A percentile compares a stretch with the other conserved stretches of the same genome.
Conservation (phyloP, 2,888 invertebrate species). For the Lasioglossum figueresi region DNA sequence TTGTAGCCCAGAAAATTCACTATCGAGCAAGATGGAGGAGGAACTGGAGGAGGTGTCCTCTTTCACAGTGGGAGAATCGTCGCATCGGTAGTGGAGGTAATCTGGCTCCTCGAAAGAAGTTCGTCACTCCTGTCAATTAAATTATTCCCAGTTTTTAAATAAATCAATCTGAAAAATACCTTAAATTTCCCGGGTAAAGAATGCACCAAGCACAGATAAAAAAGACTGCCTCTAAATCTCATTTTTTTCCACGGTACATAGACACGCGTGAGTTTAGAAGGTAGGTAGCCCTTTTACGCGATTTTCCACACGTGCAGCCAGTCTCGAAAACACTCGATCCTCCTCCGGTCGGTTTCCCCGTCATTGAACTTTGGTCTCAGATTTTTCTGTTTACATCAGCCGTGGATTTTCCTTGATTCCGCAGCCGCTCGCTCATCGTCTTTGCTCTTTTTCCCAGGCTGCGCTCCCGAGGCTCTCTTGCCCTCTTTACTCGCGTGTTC, state of each 20-base stretch:
- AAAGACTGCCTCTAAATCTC: neutral
- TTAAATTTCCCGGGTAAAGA: neutral
- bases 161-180: neutral
- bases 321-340: conserved; percentile 2
- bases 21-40: too few relatives aligned
- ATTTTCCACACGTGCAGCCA: conserved; percentile 2
- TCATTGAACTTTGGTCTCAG: conserved; percentile 26
- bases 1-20: too few relatives aligned
- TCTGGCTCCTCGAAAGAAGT: too few relatives aligned
- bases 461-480: neutral
- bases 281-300: neutral
- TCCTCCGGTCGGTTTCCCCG: conserved; percentile 16
- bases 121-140: too few relatives aligned
- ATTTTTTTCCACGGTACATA: neutral
- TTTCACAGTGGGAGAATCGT: too few relatives aligned
- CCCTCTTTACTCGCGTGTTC: neutral
- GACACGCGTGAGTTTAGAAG: neutral
- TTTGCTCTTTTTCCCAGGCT: conserved; percentile 4
- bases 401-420: conserved; percentile 18
- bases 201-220: neutral
- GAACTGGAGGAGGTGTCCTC: too few relatives aligned
- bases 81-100: too few relatives aligned
- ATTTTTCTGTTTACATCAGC: neutral
- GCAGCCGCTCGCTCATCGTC: neutral
- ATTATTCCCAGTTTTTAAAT: too few relatives aligned